Conservation (phyloP, 1,140 invertebrate genomes). For the Forficula auricularia region DNA sequence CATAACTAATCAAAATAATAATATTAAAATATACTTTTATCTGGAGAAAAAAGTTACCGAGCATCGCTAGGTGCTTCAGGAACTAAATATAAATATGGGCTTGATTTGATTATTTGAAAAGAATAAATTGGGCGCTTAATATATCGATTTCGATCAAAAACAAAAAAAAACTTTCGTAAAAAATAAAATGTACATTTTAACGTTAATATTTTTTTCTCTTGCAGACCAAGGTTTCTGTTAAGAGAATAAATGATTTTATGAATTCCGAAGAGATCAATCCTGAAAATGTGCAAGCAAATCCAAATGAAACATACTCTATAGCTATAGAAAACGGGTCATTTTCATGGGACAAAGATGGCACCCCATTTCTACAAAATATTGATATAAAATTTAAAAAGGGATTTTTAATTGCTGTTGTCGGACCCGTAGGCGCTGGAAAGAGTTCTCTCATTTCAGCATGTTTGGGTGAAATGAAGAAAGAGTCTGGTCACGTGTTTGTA, state of each 20-base stretch:
- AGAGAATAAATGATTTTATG: constrained; percentile 26
- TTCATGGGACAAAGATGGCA: constrained; percentile 22
- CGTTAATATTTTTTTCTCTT: no score
- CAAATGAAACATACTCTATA: not conserved
- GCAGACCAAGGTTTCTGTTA: constrained; percentile 23
- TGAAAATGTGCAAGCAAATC: constrained; percentile 12
- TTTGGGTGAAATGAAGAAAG: constrained; percentile 30
- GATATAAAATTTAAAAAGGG: constrained; percentile 19
- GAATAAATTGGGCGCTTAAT: no score
- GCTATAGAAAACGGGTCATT: constrained; percentile 20
- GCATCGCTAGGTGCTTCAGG: no score
- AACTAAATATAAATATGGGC: no score
- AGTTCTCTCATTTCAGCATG: constrained; percentile 35
- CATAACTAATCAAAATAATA: no score
- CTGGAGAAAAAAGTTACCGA: no score
- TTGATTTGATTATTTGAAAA: no score
- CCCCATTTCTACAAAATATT: constrained; percentile 17
- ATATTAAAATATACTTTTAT: no score
- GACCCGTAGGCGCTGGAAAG: constrained; percentile 38
- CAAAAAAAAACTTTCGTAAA: no score
- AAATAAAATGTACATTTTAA: no score
- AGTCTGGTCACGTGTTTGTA: constrained; percentile 21
- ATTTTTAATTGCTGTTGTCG: constrained; percentile 33
- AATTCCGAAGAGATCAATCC: constrained; percentile 24
- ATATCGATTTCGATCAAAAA: no score